Conservation (phyloP, 2,113 vertebrate genomes). For the Anoplopoma fimbria region DNA sequence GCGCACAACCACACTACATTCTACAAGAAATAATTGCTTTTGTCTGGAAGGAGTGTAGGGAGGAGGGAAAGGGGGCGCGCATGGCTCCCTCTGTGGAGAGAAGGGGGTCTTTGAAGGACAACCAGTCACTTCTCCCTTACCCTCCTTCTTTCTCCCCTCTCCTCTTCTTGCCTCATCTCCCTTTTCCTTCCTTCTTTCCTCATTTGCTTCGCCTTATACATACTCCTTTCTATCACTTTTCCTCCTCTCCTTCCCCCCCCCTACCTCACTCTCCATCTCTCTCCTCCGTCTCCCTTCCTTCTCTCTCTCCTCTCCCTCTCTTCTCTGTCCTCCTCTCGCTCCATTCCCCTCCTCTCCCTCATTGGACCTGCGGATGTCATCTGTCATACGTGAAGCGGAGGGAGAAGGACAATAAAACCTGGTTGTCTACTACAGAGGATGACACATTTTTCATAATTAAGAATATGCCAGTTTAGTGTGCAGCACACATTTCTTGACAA, state of each 20-base stretch:
- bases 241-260: constrained; percentile 6
- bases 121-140: constrained; percentile 82
- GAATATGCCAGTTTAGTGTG: constrained; percentile 63
- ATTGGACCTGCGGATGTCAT: constrained; percentile 84
- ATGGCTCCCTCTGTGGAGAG: constrained; percentile 79
- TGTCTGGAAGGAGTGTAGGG: constrained; percentile 88
- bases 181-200: constrained; percentile 25
- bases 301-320: constrained; percentile 8
- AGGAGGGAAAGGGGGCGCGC: constrained; percentile 82
- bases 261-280: constrained; percentile 19
- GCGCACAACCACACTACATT: constrained; percentile 88
- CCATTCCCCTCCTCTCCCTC: constrained; percentile 54
- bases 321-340: constrained; percentile 7
- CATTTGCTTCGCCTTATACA: constrained; percentile 14
- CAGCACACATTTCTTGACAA: constrained; percentile 52
- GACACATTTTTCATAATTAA: constrained; percentile 81
- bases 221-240: neutral
- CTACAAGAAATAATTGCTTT: constrained; percentile 91
- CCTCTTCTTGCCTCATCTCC: constrained; percentile 39
- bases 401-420: constrained; percentile 80
- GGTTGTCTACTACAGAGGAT: constrained; percentile 65
- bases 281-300: constrained; percentile 3
- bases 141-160: constrained; percentile 51
- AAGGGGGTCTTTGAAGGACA: constrained; percentile 88
- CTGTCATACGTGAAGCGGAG: constrained; percentile 83